phyloP scores from a whole-genome alignment of 2,113 vertebrate species.

The Phrynosoma platyrhinos region DNA sequence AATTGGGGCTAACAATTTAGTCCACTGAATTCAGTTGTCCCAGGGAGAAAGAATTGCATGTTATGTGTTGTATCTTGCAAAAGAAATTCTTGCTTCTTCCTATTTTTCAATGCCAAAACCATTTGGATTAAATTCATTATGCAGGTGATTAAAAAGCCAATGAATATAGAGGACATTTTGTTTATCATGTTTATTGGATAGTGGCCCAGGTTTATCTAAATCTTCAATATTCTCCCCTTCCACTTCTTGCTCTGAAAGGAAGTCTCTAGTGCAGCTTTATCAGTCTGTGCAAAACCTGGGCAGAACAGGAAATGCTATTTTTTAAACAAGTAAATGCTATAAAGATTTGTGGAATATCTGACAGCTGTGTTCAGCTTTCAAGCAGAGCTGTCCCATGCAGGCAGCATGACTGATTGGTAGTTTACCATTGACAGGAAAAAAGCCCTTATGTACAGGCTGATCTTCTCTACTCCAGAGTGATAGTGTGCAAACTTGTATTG shows the following conservation, averaged over 20 bases:
- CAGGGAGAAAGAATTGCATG: background rate
- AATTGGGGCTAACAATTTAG: too few relatives aligned
- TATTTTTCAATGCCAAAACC: conserved; percentile 18
- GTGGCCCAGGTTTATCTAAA: background rate
- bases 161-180: conserved; percentile 10
- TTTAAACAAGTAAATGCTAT: background rate
- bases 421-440: background rate
- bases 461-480: background rate
- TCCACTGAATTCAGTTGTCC: background rate
- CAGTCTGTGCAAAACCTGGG: conserved; percentile 4
- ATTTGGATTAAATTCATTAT: conserved; percentile 31
- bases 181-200: conserved; percentile 8
- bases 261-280: background rate
- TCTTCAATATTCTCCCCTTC: background rate
- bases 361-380: background rate
- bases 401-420: background rate
- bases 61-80: conserved; percentile 24
- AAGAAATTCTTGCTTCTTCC: conserved; percentile 28
- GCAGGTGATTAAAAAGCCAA: conserved; percentile 6
- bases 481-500: background rate
- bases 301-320: background rate
- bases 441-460: background rate
- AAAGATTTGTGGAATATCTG: background rate
- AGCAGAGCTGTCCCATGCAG: background rate
- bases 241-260: background rate